A percentile compares a stretch with the other conserved stretches of the same genome.
Conservation (phyloP, 2,888 invertebrate species). For the Callyntrura sp. region DNA sequence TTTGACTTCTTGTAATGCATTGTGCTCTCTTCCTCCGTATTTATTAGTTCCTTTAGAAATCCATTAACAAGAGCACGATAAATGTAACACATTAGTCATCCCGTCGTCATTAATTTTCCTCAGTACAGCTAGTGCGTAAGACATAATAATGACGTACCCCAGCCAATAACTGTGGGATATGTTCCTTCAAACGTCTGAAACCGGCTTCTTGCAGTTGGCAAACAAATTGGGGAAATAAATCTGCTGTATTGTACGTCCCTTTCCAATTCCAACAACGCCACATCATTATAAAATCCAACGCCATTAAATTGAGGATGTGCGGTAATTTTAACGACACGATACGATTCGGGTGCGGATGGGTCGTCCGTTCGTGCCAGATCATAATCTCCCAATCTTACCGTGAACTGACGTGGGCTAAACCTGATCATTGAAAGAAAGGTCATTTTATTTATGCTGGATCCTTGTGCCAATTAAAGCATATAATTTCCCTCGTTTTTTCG, state of each 20-base stretch:
- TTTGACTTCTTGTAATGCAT: constrained; percentile 93
- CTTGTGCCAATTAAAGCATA: constrained; percentile 58
- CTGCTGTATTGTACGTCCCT: constrained; percentile 92
- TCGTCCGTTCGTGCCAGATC: constrained; percentile 94
- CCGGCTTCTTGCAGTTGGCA: constrained; percentile 89
- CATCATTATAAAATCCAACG: constrained; percentile 97
- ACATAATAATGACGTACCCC: constrained; percentile 88
- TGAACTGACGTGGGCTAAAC: constrained; percentile 95
- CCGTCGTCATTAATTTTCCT: too few species aligned
- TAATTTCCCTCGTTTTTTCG: constrained; percentile 31
- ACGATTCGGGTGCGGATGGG: constrained; percentile 93
- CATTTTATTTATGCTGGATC: constrained; percentile 60
- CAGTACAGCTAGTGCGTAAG: too few species aligned
- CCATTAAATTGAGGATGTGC: constrained; percentile 95
- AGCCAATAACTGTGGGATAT: constrained; percentile 95
- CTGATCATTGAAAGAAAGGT: constrained; percentile 86
- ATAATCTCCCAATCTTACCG: constrained; percentile 95
- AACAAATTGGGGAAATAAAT: constrained; percentile 94
- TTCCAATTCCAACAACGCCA: constrained; percentile 92
- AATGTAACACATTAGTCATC: too few species aligned
- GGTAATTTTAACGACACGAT: constrained; percentile 91
- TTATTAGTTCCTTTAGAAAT: constrained; percentile 77
- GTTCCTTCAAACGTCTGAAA: constrained; percentile 90
- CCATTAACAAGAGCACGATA: too few species aligned
- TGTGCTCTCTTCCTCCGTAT: constrained; percentile 93